Percentiles rank a stretch among this genome's conserved stretches.
Conservation (phyloP, 2,888 invertebrate species). For the Chrysodeixis includens region DNA sequence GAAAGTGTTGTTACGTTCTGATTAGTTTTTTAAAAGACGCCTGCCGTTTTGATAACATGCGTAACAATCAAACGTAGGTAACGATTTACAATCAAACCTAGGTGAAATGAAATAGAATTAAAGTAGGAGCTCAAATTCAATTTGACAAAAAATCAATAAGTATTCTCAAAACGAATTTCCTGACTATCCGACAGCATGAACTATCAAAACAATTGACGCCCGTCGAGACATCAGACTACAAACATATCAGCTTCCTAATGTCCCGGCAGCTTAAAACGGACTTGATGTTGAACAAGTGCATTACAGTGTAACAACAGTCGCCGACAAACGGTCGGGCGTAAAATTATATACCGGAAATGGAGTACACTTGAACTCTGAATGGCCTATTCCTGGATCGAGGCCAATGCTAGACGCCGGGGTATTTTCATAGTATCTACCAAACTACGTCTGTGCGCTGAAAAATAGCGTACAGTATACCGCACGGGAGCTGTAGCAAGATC, state of each 20-base stretch:
- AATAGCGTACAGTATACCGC: slow-evolving; percentile 20
- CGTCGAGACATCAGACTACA: slow-evolving; percentile 3
- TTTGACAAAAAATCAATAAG: no score
- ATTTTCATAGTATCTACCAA: slow-evolving; percentile 42
- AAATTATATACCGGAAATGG: slow-evolving; percentile 74
- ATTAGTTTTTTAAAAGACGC: not conserved
- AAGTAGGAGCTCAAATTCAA: no score
- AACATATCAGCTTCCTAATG: slow-evolving; percentile 21
- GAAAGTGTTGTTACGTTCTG: not conserved
- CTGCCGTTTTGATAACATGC: not conserved
- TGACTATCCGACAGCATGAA: not conserved
- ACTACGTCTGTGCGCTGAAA: slow-evolving; percentile 26
- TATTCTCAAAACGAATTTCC: no score
- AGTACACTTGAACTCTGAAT: slow-evolving; percentile 83
- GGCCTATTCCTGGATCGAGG: slow-evolving; percentile 81
- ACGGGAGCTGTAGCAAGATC: not conserved
- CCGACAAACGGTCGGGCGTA: slow-evolving; percentile 66
- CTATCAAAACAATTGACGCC: not conserved
- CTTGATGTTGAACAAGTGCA: slow-evolving; percentile 45
- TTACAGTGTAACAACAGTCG: slow-evolving; percentile 52
- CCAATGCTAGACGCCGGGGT: slow-evolving; percentile 68
- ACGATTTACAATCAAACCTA: no score
- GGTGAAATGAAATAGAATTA: no score
- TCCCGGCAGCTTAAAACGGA: slow-evolving; percentile 30
- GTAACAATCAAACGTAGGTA: no score